A percentile compares a stretch with the other conserved stretches of the same genome.
Conservation (phyloP, 2,888 invertebrate genomes). For the Oscheius onirici region DNA sequence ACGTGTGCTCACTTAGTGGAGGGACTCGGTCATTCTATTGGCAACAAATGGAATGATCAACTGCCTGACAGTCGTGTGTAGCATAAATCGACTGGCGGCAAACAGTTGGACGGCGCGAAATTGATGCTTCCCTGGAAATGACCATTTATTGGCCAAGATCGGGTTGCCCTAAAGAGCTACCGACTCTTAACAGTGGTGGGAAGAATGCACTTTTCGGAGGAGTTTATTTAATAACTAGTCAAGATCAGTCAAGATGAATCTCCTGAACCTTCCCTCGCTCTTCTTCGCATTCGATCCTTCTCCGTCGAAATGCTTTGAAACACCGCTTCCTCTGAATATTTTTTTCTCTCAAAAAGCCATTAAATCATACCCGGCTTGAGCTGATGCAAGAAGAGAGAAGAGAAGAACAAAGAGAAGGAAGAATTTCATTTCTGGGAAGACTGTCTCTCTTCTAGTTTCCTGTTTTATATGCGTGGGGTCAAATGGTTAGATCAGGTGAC, state of each 20-base stretch:
- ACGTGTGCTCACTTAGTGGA: slow-evolving; percentile 10
- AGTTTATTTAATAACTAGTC: not conserved
- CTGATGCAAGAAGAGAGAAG: slow-evolving; percentile 5
- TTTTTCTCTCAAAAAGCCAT: not conserved
- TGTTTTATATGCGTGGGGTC: not conserved
- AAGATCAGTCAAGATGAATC: not conserved
- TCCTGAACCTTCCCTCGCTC: not conserved
- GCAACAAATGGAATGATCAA: slow-evolving; percentile 25
- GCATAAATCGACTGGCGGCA: slow-evolving; percentile 27
- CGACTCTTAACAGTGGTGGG: too few species aligned
- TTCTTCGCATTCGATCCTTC: not conserved
- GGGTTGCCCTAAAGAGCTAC: too few species aligned
- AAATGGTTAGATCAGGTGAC: too few species aligned
- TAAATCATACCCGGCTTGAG: not conserved
- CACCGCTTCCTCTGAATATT: not conserved
- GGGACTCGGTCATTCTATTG: not conserved
- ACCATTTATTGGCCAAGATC: too few species aligned
- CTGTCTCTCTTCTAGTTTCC: not conserved
- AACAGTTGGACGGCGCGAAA: slow-evolving; percentile 27
- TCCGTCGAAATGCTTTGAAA: slow-evolving; percentile 18
- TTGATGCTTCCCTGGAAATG: too few species aligned
- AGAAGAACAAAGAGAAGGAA: slow-evolving; percentile 1
- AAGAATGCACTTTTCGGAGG: not conserved
- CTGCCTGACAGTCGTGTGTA: slow-evolving; percentile 14
- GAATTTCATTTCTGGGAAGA: not conserved